A percentile compares a stretch with the other conserved stretches of the same genome.
Conservation (phyloP, 1,140 invertebrate species). For the Eubasilissa regina region DNA sequence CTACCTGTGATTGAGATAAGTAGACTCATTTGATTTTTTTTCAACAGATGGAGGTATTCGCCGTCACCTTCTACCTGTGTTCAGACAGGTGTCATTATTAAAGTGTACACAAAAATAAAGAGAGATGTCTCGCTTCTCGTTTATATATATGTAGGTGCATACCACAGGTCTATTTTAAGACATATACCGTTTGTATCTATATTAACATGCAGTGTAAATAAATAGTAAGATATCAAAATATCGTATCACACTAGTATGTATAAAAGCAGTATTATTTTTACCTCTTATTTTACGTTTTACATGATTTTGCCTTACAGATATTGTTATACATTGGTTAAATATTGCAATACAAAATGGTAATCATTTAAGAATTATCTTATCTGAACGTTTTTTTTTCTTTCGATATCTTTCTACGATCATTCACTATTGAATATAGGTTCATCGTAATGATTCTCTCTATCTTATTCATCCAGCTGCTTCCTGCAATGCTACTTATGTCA, state of each 20-base stretch:
- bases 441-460: neutral
- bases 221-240: no score
- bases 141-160: neutral
- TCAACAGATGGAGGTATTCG: conserved; percentile 38
- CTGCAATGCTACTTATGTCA: neutral
- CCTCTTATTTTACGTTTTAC: no score
- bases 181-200: no score
- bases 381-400: neutral
- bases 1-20: conserved; percentile 47
- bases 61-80: conserved; percentile 16
- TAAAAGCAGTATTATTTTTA: no score
- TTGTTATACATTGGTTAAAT: no score
- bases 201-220: no score
- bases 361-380: neutral
- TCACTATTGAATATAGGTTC: neutral
- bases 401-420: neutral
- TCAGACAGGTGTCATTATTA: conserved; percentile 25
- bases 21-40: conserved; percentile 46
- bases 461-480: neutral
- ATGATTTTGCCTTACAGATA: no score
- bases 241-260: no score
- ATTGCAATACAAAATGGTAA: no score
- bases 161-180: no score
- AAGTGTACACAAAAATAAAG: conserved; percentile 17
- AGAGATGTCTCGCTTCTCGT: conserved; percentile 17